phyloP scores from a whole-genome alignment of 2,113 vertebrate species.

The Eolophus roseicapilla region DNA sequence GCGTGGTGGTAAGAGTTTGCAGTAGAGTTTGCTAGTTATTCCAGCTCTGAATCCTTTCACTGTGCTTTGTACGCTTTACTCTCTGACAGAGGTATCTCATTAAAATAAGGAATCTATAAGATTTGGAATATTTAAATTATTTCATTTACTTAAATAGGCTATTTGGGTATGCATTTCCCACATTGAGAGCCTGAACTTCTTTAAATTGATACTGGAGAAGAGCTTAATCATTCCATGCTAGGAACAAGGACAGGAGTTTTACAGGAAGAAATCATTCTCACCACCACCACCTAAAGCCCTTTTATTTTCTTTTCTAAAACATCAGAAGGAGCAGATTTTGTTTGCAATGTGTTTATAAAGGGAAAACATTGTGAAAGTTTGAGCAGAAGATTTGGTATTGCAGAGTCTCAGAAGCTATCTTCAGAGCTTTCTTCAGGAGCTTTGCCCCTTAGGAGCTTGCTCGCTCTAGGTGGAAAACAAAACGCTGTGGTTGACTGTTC shows the following conservation, averaged over 20 bases:
- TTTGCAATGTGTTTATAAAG: background rate
- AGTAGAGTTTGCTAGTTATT: background rate
- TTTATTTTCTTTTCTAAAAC: background rate
- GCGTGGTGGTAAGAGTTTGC: background rate
- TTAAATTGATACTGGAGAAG: background rate
- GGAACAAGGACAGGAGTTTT: background rate
- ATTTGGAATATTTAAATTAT: background rate
- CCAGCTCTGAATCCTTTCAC: background rate
- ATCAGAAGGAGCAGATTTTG: background rate
- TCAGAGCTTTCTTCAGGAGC: background rate
- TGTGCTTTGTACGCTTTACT: background rate
- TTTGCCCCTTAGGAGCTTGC: background rate
- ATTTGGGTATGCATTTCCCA: background rate
- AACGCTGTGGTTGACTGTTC: background rate
- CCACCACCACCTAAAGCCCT: background rate
- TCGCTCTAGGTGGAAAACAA: background rate
- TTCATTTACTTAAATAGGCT: background rate
- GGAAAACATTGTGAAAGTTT: background rate
- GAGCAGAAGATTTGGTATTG: background rate
- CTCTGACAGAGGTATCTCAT: background rate
- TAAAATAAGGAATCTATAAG: background rate
- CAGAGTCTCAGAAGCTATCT: background rate
- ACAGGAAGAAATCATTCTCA: background rate
- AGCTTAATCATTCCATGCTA: background rate
- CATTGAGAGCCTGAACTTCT: background rate